Percentiles rank a stretch among this genome's conserved stretches.
Conservation (phyloP, 2,113 vertebrate species). For the Coptodon bakossiorum region DNA sequence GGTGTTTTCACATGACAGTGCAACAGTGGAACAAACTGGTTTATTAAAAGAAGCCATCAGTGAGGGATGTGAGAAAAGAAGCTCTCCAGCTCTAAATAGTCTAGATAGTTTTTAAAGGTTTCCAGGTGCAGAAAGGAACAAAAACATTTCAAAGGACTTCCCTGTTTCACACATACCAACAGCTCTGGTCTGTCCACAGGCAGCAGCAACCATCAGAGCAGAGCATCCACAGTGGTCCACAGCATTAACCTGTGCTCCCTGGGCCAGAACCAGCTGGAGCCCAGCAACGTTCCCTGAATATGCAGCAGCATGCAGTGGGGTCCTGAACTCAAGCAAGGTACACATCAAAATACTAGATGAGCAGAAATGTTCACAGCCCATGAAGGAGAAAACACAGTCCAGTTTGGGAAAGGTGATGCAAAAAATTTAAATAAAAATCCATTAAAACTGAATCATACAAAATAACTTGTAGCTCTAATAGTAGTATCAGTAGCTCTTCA, state of each 20-base stretch:
- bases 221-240: conserved; percentile 83
- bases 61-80: background rate
- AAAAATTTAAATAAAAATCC: background rate
- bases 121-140: background rate
- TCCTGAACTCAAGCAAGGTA: conserved; percentile 65
- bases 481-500: background rate
- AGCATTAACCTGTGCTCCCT: conserved; percentile 81
- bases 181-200: conserved; percentile 82
- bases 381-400: background rate
- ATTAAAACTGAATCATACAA: background rate
- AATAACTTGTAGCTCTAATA: background rate
- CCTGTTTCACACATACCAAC: conserved; percentile 74
- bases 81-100: background rate
- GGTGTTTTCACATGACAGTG: background rate
- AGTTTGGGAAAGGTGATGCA: background rate
- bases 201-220: conserved; percentile 89
- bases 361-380: background rate
- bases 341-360: background rate
- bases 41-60: background rate
- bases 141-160: background rate
- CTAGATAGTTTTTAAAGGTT: background rate
- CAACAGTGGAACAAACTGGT: background rate
- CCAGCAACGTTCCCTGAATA: conserved; percentile 85
- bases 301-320: conserved; percentile 91
- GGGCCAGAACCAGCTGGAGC: conserved; percentile 87